phyloP scores from a whole-genome alignment of 2,797 vertebrate species.

The Hafferia zeledoni region DNA sequence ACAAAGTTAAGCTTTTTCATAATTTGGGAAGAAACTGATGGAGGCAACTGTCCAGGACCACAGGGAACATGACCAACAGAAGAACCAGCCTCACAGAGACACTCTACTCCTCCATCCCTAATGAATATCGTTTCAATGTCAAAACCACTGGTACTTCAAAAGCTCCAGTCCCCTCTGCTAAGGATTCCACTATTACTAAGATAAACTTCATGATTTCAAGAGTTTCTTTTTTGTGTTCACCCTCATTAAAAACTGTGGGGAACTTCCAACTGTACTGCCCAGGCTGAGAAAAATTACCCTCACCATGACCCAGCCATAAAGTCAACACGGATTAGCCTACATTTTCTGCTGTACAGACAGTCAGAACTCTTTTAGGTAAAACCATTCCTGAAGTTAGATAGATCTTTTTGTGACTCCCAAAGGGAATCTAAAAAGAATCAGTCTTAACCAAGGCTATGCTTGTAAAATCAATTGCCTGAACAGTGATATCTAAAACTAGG shows the following conservation, averaged over 20 bases:
- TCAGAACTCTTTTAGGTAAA: neutral
- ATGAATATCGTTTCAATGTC: neutral
- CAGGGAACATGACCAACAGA: neutral
- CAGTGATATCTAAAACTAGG: neutral
- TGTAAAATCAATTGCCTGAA: neutral
- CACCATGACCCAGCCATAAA: neutral
- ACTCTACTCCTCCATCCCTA: neutral
- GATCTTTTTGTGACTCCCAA: neutral
- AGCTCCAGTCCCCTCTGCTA: neutral
- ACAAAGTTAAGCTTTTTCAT: neutral
- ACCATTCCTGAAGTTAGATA: neutral
- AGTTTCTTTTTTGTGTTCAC: neutral
- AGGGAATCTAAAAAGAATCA: neutral
- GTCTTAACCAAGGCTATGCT: neutral
- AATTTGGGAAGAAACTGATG: neutral
- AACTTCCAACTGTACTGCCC: neutral
- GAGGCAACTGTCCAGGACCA: neutral
- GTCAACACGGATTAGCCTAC: neutral
- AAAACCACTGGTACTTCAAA: neutral
- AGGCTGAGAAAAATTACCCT: neutral
- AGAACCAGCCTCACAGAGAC: neutral
- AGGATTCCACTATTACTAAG: neutral
- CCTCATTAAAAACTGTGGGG: neutral
- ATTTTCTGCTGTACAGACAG: neutral
- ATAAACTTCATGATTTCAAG: neutral